Percentiles rank a stretch among this genome's conserved stretches.
These are phyloP conservation scores for Diorhabda sublineata DNA, from an alignment of 1,140 invertebrate species.

Conservation along the genomic window DNA sequence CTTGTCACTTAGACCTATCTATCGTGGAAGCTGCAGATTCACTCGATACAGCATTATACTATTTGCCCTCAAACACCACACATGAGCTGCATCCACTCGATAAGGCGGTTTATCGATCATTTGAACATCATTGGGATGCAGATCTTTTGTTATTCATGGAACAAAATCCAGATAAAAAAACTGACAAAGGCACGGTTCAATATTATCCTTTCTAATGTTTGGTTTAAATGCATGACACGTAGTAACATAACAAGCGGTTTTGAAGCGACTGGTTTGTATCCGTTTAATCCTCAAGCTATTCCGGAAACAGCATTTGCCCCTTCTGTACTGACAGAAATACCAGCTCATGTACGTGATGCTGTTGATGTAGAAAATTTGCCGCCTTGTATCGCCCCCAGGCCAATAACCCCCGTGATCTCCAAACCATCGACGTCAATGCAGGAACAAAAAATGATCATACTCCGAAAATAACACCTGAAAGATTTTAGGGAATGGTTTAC, in stretches of 20 bases:
- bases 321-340: neutral
- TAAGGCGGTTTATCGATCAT: conserved; percentile 42
- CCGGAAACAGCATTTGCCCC: conserved; percentile 12
- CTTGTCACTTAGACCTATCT: conserved; percentile 39
- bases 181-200: conserved; percentile 41
- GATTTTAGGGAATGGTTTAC: neutral
- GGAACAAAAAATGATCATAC: neutral
- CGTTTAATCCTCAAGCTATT: conserved; percentile 8
- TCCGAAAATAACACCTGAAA: neutral
- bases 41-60: conserved; percentile 41
- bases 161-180: conserved; percentile 15
- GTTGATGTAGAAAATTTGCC: conserved; percentile 7
- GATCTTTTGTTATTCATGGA: conserved; percentile 32
- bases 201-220: conserved; percentile 33
- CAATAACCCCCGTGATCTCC: neutral
- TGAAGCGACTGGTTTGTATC: conserved; percentile 9
- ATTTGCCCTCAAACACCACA: conserved; percentile 44
- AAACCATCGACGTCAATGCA: neutral
- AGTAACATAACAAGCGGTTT: conserved; percentile 62
- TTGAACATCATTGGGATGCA: conserved; percentile 44
- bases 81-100: conserved; percentile 47
- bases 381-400: neutral
- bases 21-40: conserved; percentile 38
- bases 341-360: neutral
- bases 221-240: conserved; percentile 16